Conservation (phyloP, 2,797 vertebrate species). For the Thripadectes ignobilis region DNA sequence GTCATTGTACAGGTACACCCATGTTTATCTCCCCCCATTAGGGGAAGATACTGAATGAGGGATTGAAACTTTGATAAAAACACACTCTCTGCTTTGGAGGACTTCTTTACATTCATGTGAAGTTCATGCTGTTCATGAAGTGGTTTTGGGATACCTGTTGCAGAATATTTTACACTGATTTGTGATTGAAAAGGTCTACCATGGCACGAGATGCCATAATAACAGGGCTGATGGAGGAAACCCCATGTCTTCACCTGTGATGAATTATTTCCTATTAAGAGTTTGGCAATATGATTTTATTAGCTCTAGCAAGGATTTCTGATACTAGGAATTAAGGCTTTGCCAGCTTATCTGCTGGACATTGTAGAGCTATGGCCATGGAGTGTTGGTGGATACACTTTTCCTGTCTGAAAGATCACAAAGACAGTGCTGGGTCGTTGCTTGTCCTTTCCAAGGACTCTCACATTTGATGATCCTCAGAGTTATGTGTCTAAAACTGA, state of each 20-base stretch:
- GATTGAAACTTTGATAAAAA: constrained; percentile 47
- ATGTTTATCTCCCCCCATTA: constrained; percentile 47
- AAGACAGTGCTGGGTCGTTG: neutral
- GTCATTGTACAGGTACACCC: constrained; percentile 63
- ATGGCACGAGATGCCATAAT: fast-evolving
- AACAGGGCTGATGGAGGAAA: neutral
- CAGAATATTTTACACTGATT: neutral
- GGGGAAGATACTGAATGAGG: constrained; percentile 37
- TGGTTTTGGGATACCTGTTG: neutral
- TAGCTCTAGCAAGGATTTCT: neutral
- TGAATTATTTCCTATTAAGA: neutral
- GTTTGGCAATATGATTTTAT: neutral
- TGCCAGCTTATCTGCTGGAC: neutral
- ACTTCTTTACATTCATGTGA: neutral
- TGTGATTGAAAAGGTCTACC: neutral
- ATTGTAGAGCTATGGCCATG: neutral
- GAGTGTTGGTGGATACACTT: neutral
- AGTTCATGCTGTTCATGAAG: neutral
- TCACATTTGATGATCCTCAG: neutral
- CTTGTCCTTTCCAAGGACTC: neutral
- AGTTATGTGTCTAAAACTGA: neutral
- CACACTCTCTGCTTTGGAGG: neutral
- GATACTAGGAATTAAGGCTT: neutral
- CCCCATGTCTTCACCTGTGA: neutral
- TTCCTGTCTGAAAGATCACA: constrained; percentile 28